These are phyloP conservation scores for Ivindomyrus marchei DNA, from an alignment of 2,113 vertebrate genomes.

Conservation along the genomic window DNA sequence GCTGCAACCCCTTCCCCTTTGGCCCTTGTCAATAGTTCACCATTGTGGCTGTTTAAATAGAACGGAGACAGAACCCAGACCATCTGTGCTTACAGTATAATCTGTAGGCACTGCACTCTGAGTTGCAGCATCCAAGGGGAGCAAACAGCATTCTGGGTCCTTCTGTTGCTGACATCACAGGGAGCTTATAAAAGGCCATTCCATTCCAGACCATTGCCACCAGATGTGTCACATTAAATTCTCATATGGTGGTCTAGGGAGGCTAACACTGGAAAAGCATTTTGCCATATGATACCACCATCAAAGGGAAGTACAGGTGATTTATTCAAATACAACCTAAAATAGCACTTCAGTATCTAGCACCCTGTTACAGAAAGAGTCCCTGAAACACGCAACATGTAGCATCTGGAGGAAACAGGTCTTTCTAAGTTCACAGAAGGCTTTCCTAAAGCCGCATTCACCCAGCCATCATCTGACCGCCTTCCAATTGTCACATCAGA, in stretches of 20 bases:
- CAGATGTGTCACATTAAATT: neutral
- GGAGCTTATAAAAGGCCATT: neutral
- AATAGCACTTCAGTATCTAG: neutral
- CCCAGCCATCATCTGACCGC: neutral
- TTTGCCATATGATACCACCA: neutral
- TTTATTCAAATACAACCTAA: neutral
- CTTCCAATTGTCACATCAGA: neutral
- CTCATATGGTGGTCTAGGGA: conserved; percentile 29
- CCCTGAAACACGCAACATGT: neutral
- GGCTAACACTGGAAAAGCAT: conserved; percentile 9
- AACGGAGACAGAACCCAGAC: neutral
- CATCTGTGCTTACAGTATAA: conserved; percentile 7
- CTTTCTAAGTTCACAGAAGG: neutral
- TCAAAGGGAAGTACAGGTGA: neutral
- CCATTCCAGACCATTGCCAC: conserved; percentile 6
- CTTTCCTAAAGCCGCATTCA: neutral
- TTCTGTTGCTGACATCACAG: conserved; percentile 23
- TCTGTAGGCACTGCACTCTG: neutral
- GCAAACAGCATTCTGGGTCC: conserved; percentile 14
- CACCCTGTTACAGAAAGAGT: neutral
- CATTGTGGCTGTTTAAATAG: neutral
- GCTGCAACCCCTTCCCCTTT: neutral
- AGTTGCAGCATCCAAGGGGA: neutral
- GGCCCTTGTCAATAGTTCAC: neutral
- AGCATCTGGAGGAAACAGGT: neutral